phyloP scores from a whole-genome alignment of 1,140 invertebrate species.

The Bombyx mandarina region DNA sequence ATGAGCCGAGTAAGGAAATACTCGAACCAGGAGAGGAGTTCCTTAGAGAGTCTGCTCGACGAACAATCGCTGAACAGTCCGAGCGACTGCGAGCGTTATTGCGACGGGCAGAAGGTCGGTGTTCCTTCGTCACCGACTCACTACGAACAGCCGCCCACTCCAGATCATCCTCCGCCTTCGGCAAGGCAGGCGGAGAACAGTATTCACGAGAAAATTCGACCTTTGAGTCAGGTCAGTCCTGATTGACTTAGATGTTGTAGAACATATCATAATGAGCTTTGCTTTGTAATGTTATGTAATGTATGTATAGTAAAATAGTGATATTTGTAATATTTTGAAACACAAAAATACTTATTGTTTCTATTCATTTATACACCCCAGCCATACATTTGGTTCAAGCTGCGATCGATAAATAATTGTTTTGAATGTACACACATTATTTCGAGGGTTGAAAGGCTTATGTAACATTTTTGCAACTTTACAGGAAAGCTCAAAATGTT shows the following conservation, averaged over 20 bases:
- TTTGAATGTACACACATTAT: too few relatives aligned
- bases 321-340: too few relatives aligned
- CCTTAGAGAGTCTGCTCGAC: constrained; percentile 76
- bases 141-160: constrained; percentile 92
- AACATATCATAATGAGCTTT: too few relatives aligned
- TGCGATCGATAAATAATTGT: too few relatives aligned
- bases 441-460: too few relatives aligned
- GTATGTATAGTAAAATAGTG: too few relatives aligned
- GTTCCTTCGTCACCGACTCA: constrained; percentile 86
- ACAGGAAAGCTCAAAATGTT: too few relatives aligned
- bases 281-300: too few relatives aligned
- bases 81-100: constrained; percentile 59
- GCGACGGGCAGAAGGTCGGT: constrained; percentile 52
- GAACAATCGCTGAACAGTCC: constrained; percentile 60
- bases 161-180: constrained; percentile 95
- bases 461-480: too few relatives aligned
- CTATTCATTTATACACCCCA: too few relatives aligned
- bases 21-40: constrained; percentile 73
- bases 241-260: constrained; percentile 15
- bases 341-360: too few relatives aligned
- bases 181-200: constrained; percentile 89
- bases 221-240: constrained; percentile 85
- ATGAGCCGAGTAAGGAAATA: constrained; percentile 53
- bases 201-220: constrained; percentile 91
- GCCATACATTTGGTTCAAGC: too few relatives aligned